Conservation (phyloP, 2,888 invertebrate species). For the Polylopha cassiicola region DNA sequence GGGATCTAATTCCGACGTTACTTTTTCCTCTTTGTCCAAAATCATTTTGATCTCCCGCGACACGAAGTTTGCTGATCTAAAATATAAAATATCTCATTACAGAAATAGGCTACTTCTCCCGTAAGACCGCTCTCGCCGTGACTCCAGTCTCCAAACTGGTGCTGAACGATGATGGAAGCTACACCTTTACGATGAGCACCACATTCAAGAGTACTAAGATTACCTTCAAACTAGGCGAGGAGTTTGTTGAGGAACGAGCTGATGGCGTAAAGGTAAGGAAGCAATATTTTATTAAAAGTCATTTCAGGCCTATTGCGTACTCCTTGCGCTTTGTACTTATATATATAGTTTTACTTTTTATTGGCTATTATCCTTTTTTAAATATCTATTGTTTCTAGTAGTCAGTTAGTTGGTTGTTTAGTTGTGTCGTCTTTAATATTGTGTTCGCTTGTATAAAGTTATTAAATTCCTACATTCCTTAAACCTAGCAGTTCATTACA, state of each 20-base stretch:
- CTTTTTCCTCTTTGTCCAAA: too few species aligned
- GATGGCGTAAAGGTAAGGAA: conserved; percentile 49
- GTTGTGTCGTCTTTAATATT: too few species aligned
- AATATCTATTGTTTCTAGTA: too few species aligned
- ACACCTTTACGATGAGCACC: conserved; percentile 45
- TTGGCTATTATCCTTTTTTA: too few species aligned
- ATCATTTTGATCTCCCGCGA: background rate
- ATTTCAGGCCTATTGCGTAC: background rate
- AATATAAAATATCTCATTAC: conserved; percentile 23
- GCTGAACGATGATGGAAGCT: conserved; percentile 43
- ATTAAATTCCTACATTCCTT: too few species aligned
- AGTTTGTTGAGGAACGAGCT: conserved; percentile 51
- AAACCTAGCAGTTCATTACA: too few species aligned
- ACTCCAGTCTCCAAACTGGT: conserved; percentile 38
- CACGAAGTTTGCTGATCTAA: background rate
- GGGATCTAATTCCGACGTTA: too few species aligned
- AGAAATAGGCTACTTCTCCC: conserved; percentile 51
- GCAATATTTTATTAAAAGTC: background rate
- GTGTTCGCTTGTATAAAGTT: too few species aligned
- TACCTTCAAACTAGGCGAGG: conserved; percentile 48
- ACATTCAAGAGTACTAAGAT: conserved; percentile 38
- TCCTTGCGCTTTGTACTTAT: background rate
- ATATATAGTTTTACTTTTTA: too few species aligned
- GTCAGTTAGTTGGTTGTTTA: too few species aligned
- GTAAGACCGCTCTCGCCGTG: conserved; percentile 49